Base-by-base conservation (phyloP, 53 echinoderm and acorn worm genomes). In the Arbacia lixula region DNA sequence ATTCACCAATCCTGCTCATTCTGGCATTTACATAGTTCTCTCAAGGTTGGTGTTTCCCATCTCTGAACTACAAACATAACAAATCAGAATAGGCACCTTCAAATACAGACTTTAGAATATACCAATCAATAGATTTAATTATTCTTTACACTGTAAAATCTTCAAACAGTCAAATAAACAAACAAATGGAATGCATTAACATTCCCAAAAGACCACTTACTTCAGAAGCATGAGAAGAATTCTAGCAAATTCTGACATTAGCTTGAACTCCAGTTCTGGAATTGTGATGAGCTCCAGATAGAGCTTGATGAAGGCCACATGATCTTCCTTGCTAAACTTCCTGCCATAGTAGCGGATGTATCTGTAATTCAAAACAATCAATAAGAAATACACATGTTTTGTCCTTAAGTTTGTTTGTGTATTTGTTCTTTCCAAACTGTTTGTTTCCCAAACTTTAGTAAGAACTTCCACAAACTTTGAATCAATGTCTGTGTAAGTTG, bases 271-370 rank as follows among this genome's bases (percentile, higher is more conserved):
- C 88, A 96, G 68, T 30, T 96, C 90, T 57, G 97, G 97, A 43
- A 90, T 96, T 16, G 40, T 71, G 53, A 96, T 52, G 19, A 96
- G 84, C 26, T 93, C 88, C 54, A 87, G 72, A 41, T 91, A 86
- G 33, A 96, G 79, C 60, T 96, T 90, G 74, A 96, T 96, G 74
- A 96, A 83, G 12, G 82, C 74, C 11, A 96, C 68, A 72, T 96
- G 97, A 29, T 96, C 97, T 36, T 93, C 94, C 67, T 94, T 96
- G 71, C 85, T 88, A 53, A 96, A 96, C 49, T 94, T 96, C 16
- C 90, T 66, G 68, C 97, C 97, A 94, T 96, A 94, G 43, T 90
- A 53, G 21, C 76, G 90, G 35, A 96, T 89, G 61, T 96, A 96
- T 24, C 97, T 96, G 88, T 51, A 51, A 51, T 51, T 51, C 52